These are phyloP conservation scores for Copidosoma floridanum DNA, from an alignment of 1,140 invertebrate species.

Conservation along the genomic window DNA sequence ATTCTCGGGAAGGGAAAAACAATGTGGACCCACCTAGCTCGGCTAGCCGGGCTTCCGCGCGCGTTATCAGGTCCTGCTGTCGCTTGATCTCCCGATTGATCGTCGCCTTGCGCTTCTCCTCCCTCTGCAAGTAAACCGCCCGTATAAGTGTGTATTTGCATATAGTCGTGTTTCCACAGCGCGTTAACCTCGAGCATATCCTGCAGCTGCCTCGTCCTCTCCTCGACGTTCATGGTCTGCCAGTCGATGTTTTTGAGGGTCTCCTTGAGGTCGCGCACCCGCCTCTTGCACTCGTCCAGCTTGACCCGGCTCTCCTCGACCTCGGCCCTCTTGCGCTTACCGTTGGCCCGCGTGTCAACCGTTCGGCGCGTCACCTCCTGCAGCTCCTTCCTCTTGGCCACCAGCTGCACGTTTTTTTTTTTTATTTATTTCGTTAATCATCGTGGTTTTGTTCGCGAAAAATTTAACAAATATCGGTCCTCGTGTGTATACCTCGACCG, in stretches of 20 bases:
- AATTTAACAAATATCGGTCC: not conserved
- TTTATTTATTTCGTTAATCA: too few species aligned
- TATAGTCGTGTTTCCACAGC: not conserved
- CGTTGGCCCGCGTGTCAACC: constrained; percentile 33
- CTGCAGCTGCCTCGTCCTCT: constrained; percentile 47
- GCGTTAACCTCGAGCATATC: constrained; percentile 50
- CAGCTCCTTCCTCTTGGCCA: constrained; percentile 35
- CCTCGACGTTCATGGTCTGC: constrained; percentile 42
- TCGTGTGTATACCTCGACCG: constrained; percentile 38
- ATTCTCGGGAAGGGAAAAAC: too few species aligned
- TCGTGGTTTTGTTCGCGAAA: too few species aligned
- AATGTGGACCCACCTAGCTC: constrained; percentile 43
- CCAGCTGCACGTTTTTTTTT: too few species aligned
- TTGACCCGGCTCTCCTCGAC: constrained; percentile 39
- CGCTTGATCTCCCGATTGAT: constrained; percentile 37
- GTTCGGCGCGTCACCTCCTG: constrained; percentile 32
- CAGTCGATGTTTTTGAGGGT: constrained; percentile 38
- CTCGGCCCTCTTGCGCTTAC: constrained; percentile 37
- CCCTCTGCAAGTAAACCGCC: constrained; percentile 32
- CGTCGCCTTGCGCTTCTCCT: constrained; percentile 41
- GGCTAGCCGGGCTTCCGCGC: constrained; percentile 27
- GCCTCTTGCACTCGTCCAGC: constrained; percentile 33
- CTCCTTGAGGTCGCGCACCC: constrained; percentile 40
- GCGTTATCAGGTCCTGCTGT: constrained; percentile 38
- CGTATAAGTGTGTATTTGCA: too few species aligned